These are phyloP conservation scores for Saguinus midas DNA, from an alignment of 2,113 vertebrate species.

Conservation along the genomic window DNA sequence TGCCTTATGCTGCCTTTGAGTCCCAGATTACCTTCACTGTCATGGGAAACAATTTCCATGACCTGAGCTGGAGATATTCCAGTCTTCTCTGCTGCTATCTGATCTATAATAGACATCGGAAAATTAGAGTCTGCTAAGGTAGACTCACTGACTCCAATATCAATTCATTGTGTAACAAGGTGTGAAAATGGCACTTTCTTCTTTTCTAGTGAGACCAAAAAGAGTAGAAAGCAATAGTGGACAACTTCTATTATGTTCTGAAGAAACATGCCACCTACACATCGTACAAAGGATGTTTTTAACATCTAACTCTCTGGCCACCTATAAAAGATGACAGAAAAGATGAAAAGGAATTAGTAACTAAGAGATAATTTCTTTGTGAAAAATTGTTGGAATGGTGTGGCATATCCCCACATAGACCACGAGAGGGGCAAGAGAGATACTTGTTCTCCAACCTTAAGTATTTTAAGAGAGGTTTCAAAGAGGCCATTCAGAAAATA, in stretches of 20 bases:
- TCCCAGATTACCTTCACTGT: not conserved
- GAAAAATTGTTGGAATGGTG: not conserved
- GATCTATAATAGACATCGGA: not conserved
- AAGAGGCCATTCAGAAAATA: not conserved
- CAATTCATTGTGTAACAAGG: not conserved
- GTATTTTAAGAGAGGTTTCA: not conserved
- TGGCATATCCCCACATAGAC: not conserved
- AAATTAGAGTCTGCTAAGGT: not conserved
- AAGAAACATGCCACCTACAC: not conserved
- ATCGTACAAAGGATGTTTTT: not conserved
- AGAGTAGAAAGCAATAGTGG: not conserved
- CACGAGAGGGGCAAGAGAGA: fast-evolving
- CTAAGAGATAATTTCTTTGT: not conserved
- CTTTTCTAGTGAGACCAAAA: not conserved
- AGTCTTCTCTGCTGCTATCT: not conserved
- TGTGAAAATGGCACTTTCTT: not conserved
- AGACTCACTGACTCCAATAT: not conserved
- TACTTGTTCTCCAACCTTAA: not conserved
- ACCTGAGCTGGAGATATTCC: not conserved
- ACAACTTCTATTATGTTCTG: not conserved
- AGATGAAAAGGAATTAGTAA: not conserved
- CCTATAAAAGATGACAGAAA: not conserved
- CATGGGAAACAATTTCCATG: not conserved
- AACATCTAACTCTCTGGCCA: not conserved
- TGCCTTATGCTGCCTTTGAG: not conserved